Percentiles rank a stretch among this genome's conserved stretches.
phyloP scores from a whole-genome alignment of 1,140 invertebrate genomes.

The Dendroctonus valens region DNA sequence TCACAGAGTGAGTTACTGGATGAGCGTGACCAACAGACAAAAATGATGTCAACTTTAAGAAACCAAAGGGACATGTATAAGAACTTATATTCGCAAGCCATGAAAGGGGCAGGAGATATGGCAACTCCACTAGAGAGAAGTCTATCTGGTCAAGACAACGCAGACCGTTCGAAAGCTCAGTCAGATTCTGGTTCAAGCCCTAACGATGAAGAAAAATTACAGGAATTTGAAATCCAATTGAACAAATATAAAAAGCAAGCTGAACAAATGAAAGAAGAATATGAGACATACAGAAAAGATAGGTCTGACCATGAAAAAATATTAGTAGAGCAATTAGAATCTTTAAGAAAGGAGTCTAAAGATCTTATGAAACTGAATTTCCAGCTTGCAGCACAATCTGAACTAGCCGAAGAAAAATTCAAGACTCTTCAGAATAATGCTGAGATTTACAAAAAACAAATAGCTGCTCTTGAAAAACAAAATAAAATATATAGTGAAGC shows the following conservation, averaged over 20 bases:
- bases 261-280: slow-evolving; percentile 74
- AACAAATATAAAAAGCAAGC: slow-evolving; percentile 65
- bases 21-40: slow-evolving; percentile 71
- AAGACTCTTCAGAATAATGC: slow-evolving; percentile 75
- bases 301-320: slow-evolving; percentile 78
- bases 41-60: slow-evolving; percentile 75
- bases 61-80: slow-evolving; percentile 87
- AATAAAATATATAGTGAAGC: slow-evolving; percentile 75
- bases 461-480: slow-evolving; percentile 77
- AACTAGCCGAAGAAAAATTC: slow-evolving; percentile 77
- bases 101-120: slow-evolving; percentile 52
- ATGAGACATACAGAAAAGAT: slow-evolving; percentile 80
- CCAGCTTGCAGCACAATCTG: slow-evolving; percentile 67
- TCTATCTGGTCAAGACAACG: slow-evolving; percentile 27
- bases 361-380: slow-evolving; percentile 66
- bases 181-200: slow-evolving; percentile 38
- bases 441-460: slow-evolving; percentile 79
- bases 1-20: slow-evolving; percentile 62
- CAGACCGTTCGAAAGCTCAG: slow-evolving; percentile 35
- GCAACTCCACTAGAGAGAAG: slow-evolving; percentile 26
- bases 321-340: slow-evolving; percentile 77
- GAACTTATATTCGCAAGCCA: slow-evolving; percentile 72
- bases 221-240: slow-evolving; percentile 56
- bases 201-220: slow-evolving; percentile 44
- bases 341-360: slow-evolving; percentile 68